phyloP scores from a whole-genome alignment of 2,888 invertebrate genomes.

The Drosophila atripex region DNA sequence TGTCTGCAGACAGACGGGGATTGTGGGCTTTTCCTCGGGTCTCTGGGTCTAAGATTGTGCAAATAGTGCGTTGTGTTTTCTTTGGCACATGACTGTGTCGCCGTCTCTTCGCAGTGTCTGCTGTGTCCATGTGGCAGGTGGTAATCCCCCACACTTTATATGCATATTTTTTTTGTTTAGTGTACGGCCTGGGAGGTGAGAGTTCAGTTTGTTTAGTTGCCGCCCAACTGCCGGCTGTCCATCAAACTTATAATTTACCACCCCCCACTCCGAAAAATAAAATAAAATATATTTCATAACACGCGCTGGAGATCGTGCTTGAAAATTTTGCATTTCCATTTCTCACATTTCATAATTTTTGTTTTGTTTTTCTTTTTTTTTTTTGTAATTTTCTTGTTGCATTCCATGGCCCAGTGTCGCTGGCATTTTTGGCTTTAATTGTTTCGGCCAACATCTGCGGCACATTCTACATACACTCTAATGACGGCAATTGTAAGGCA shows the following conservation, averaged over 20 bases:
- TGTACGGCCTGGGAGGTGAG: constrained; percentile 54
- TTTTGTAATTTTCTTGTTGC: constrained; percentile 25
- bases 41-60: constrained; percentile 10
- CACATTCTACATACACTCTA: constrained; percentile 52
- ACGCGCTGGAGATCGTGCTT: constrained; percentile 28
- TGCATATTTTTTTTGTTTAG: not conserved
- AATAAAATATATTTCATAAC: constrained; percentile 16
- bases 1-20: constrained; percentile 33
- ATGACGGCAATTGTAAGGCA: constrained; percentile 45
- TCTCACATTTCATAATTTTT: constrained; percentile 36
- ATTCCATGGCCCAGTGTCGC: constrained; percentile 31
- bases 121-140: constrained; percentile 39
- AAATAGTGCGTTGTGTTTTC: constrained; percentile 50
- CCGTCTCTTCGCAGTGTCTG: not conserved
- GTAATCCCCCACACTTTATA: constrained; percentile 27
- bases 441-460: constrained; percentile 57
- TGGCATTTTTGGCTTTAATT: constrained; percentile 34
- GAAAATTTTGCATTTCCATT: constrained; percentile 10
- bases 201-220: constrained; percentile 69
- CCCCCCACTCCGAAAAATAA: too few species aligned
- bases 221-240: constrained; percentile 57
- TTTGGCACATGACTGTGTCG: constrained; percentile 55
- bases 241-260: constrained; percentile 14
- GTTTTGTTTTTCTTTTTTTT: too few species aligned
- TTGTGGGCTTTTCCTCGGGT: constrained; percentile 22